Base-by-base conservation (phyloP, 1,140 invertebrate genomes). In the Caenorhabditis brenneri region DNA sequence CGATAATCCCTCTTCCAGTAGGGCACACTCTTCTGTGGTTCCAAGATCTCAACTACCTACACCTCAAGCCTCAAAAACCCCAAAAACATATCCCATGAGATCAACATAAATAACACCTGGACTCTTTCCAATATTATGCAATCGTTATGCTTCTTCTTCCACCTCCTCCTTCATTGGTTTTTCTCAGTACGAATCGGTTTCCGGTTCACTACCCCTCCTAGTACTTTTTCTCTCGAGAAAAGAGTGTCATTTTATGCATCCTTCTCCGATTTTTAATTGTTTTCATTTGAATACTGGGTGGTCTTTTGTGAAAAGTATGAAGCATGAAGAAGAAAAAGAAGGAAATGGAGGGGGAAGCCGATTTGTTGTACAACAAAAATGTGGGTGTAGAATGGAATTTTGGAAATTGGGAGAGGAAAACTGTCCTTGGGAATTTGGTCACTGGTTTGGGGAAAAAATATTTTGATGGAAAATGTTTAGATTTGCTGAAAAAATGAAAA, bases 201-300 rank as follows among this genome's bases (percentile, higher is more conserved):
- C 65, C 65, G 65, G 65, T 74, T 74, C 65, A 74, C 65, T 27
- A 19, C 16, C 0, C n/a, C 65, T 10, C 31, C n/a, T 65, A 58
- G 53, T 7, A 12, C 9, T 9, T 6, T 5, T 58, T 27, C 53
- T 10, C 24, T n/a, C n/a, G n/a, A n/a, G 6, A 7, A 4, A 58
- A 29, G 5, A 42, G 39, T 42, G 39, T 42, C 39, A 42, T 42
- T 33, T 33, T 65, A 65, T 65, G n/a, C 31, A 29, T 58, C 31
- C 24, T 31, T 42, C 65, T 39, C 65, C 65, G 65, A n/a, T 42
- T 74, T 74, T 74, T 74, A 74, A 74, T 74, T 74, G 65, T 74
- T 74, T n/a, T 42, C 65, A 24, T 24, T 74, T 39, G 1, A 33
- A 74, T 15, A 10, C 65, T 2, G 29, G 65, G 65, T 42, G 33